phyloP scores from a whole-genome alignment of 2,797 vertebrate genomes.

The Carapus acus region DNA sequence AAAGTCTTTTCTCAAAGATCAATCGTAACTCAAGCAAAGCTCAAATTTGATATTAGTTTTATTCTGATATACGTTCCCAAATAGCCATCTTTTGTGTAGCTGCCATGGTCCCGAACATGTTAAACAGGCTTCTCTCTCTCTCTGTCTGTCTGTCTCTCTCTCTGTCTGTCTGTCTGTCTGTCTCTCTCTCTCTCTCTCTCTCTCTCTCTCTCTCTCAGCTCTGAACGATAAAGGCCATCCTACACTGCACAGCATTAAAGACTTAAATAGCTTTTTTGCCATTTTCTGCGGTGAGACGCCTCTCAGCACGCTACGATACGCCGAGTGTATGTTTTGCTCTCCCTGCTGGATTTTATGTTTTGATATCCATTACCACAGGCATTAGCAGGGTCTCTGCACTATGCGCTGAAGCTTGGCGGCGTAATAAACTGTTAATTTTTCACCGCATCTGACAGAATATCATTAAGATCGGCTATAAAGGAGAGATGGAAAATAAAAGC shows the following conservation, averaged over 20 bases:
- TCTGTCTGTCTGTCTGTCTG: too few relatives aligned
- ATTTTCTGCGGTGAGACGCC: slow-evolving; percentile 41
- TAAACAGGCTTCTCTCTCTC: too few relatives aligned
- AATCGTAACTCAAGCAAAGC: too few relatives aligned
- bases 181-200: too few relatives aligned
- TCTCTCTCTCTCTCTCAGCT: too few relatives aligned
- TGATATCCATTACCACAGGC: slow-evolving; percentile 62
- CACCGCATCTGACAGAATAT: slow-evolving; percentile 64
- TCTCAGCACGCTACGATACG: slow-evolving; percentile 48
- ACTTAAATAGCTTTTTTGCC: slow-evolving; percentile 50
- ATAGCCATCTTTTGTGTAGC: too few relatives aligned
- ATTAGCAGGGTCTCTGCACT: slow-evolving; percentile 62
- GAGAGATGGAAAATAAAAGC: slow-evolving; percentile 58
- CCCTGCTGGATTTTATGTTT: slow-evolving; percentile 52
- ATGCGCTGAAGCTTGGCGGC: slow-evolving; percentile 53
- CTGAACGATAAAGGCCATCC: slow-evolving; percentile 38
- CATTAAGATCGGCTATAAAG: slow-evolving; percentile 64
- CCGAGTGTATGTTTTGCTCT: slow-evolving; percentile 48
- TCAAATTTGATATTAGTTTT: too few relatives aligned
- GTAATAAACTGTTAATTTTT: slow-evolving; percentile 66
- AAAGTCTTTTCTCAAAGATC: too few relatives aligned
- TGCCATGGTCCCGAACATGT: too few relatives aligned
- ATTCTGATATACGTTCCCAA: too few relatives aligned
- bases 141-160: too few relatives aligned
- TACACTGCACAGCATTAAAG: slow-evolving; percentile 40